Conservation (phyloP, 2,113 vertebrate genomes). For the Tragelaphus scriptus region DNA sequence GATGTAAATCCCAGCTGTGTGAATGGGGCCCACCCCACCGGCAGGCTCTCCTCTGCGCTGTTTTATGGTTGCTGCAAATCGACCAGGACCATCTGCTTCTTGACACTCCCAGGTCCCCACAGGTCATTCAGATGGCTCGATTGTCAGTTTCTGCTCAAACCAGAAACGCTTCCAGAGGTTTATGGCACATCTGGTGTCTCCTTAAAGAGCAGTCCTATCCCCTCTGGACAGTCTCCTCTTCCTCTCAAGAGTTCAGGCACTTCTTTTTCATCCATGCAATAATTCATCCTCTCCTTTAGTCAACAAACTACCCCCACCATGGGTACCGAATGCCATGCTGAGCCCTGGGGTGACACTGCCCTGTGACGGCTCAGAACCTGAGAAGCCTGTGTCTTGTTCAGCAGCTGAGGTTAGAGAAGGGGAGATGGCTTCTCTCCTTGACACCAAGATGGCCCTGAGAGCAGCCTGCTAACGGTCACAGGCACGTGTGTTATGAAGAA, state of each 20-base stretch:
- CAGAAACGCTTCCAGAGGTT: neutral
- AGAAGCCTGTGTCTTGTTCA: neutral
- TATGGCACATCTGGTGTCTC: neutral
- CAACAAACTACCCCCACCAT: neutral
- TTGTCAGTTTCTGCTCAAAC: neutral
- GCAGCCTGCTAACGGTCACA: neutral
- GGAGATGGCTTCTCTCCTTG: neutral
- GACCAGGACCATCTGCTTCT: neutral
- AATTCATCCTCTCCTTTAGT: slow-evolving; percentile 14
- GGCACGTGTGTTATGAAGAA: neutral
- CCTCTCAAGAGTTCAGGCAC: neutral
- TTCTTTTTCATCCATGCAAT: neutral
- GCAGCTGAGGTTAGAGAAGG: neutral
- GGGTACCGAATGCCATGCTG: neutral
- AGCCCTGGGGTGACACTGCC: neutral
- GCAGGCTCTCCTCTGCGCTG: neutral
- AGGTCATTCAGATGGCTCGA: neutral
- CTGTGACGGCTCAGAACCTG: neutral
- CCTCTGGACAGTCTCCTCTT: neutral
- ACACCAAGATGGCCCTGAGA: neutral
- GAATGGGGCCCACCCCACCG: neutral
- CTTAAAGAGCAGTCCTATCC: neutral
- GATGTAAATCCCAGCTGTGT: neutral
- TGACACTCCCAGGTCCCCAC: neutral
- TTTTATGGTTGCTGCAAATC: slow-evolving; percentile 15